phyloP scores from a whole-genome alignment of 2,888 invertebrate species.

The Clepsis dumicolana region DNA sequence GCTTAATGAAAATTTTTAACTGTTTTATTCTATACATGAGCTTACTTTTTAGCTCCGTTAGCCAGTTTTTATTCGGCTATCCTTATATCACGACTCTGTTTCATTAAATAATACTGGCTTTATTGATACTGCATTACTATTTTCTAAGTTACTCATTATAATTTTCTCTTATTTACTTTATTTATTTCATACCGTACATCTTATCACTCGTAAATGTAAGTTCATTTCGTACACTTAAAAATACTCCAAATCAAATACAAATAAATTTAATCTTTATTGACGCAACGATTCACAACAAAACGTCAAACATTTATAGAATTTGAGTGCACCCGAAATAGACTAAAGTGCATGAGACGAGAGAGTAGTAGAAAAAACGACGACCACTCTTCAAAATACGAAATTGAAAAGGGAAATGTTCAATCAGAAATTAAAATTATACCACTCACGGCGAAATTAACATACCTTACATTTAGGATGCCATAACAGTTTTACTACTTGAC shows the following conservation, averaged over 20 bases:
- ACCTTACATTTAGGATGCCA: slow-evolving; percentile 69
- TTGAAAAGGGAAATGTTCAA: slow-evolving; percentile 43
- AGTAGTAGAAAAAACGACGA: slow-evolving; percentile 40
- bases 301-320: slow-evolving; percentile 28
- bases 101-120: too few species aligned
- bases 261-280: slow-evolving; percentile 16
- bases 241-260: neutral
- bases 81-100: too few species aligned
- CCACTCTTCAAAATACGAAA: slow-evolving; percentile 35
- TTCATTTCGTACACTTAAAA: neutral
- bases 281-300: slow-evolving; percentile 10
- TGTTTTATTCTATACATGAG: too few species aligned
- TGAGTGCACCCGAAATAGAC: slow-evolving; percentile 38
- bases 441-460: slow-evolving; percentile 69
- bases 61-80: too few species aligned
- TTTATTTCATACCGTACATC: too few species aligned
- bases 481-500: slow-evolving; percentile 49
- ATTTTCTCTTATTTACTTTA: too few species aligned
- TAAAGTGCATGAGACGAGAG: slow-evolving; percentile 40
- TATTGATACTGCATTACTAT: too few species aligned
- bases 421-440: slow-evolving; percentile 72
- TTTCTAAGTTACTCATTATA: too few species aligned
- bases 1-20: too few species aligned
- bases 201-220: too few species aligned
- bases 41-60: too few species aligned